Evolutionary conservation across 2,888 invertebrate genomes (phyloP).

Genomic region (Ligdia adustata): DNA sequence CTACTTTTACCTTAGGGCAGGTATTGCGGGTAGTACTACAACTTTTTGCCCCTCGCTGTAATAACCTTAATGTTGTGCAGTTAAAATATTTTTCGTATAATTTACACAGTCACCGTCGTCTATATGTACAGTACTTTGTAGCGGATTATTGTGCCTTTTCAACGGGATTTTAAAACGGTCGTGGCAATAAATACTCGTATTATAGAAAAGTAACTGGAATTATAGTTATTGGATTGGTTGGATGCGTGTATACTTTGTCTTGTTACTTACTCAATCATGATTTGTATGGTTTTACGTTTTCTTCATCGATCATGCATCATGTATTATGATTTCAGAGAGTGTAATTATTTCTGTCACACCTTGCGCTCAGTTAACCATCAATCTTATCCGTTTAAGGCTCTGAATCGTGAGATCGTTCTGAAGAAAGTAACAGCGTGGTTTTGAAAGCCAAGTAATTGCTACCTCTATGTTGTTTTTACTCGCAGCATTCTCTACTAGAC

Average conservation of each 20-base stretch:
- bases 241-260: constrained; percentile 1
- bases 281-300: constrained; percentile 1
- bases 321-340: constrained; percentile 7
- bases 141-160: constrained; percentile 11
- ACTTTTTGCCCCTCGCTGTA: constrained; percentile 26
- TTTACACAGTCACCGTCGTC: constrained; percentile 7
- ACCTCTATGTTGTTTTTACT: constrained; percentile 41
- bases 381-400: constrained; percentile 33
- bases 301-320: not conserved
- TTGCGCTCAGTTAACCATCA: constrained; percentile 17
- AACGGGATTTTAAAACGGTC: constrained; percentile 22
- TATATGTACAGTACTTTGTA: constrained; percentile 6
- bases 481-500: constrained; percentile 23
- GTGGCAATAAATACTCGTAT: constrained; percentile 13
- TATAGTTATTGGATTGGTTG: constrained; percentile 8
- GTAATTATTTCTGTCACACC: constrained; percentile 20
- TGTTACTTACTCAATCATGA: not conserved
- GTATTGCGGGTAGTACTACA: constrained; percentile 29
- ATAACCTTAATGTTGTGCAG: constrained; percentile 13
- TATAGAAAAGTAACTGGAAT: constrained; percentile 6
- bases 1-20: constrained; percentile 55
- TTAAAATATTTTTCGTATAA: constrained; percentile 13
- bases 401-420: constrained; percentile 43
- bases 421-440: constrained; percentile 49
- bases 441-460: constrained; percentile 62